Base-by-base conservation (phyloP, 2,888 invertebrate genomes). In the Phanerotoma sp. region DNA sequence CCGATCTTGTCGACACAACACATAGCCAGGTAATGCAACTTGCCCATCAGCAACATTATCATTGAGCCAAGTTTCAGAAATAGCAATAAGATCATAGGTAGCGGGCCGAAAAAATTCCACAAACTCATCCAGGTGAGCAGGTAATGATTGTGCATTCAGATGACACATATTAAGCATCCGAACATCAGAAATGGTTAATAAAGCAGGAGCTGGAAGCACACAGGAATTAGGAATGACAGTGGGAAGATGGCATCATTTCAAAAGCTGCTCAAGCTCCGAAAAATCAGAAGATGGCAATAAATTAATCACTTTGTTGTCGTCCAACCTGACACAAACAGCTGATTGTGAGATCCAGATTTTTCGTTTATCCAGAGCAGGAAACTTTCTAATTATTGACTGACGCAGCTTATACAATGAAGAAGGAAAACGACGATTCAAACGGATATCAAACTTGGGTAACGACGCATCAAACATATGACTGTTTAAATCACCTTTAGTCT, bases 1-100 rank as follows among this genome's bases (percentile, higher is more conserved):
- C 10, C 20, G 49, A 38, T 40, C 32, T 9, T 38, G 30, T n/a
- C 40, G 35, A 16, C 21, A 30, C 25, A 16, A 18, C n/a, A 37
- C 25, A 7, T 16, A 30, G 10, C 25, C 18, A 11, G 28, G 16
- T 21, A 40, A 13, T 2, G 15, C 16, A 10, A 50, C 38, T 30
- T 40, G 40, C 35, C 15, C 30, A 40, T 50, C 40, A 11, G 28
- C 47, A 13, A 50, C 28, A 21, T 16, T 16, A 10, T 33, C 25
- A 37, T 6, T 49, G 3, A 40, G 25, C 49, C 49, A 50, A 15
- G 40, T 50, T 13, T 40, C 49, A 35, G 35, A 35, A 35, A 35
- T 16, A 35, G 35, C 35, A 11, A 35, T 35, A 13, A 35, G 5
- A 35, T 35, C 35, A 35, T 35, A 35, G 3, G 5, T 16, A 5